Evolutionary conservation across 2,113 vertebrate genomes (phyloP).

Genomic region (Dinomys branickii): DNA sequence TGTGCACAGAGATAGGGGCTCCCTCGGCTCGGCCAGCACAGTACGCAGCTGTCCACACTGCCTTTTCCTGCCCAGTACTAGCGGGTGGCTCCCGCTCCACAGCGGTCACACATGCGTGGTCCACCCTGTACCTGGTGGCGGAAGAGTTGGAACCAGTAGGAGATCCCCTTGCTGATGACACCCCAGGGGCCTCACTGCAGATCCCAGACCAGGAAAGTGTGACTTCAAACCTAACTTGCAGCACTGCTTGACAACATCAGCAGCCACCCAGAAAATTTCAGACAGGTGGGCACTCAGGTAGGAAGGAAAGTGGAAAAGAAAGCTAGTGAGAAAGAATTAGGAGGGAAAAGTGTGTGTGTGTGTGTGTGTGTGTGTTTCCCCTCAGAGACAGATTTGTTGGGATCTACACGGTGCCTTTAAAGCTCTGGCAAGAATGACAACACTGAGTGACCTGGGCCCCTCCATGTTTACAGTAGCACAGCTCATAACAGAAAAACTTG

Average conservation of each 20-base stretch:
- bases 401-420: neutral
- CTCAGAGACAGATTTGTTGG: neutral
- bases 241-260: rapidly evolving
- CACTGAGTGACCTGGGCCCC: no score
- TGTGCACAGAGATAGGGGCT: rapidly evolving
- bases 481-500: no score
- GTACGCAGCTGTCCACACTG: rapidly evolving
- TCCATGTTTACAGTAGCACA: neutral
- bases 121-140: neutral
- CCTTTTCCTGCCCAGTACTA: neutral
- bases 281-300: neutral
- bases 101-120: neutral
- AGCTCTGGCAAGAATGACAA: neutral
- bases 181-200: no score
- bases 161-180: no score
- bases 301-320: neutral
- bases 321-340: neutral
- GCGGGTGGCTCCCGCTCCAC: neutral
- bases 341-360: neutral
- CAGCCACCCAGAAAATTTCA: no score
- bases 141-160: no score
- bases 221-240: neutral
- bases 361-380: neutral
- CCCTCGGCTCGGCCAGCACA: no score
- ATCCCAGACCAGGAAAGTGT: neutral